Evolutionary conservation across 1,140 invertebrate species (phyloP), one percentile per base, ranked within the genome.

Genomic region (Arion vulgaris): DNA sequence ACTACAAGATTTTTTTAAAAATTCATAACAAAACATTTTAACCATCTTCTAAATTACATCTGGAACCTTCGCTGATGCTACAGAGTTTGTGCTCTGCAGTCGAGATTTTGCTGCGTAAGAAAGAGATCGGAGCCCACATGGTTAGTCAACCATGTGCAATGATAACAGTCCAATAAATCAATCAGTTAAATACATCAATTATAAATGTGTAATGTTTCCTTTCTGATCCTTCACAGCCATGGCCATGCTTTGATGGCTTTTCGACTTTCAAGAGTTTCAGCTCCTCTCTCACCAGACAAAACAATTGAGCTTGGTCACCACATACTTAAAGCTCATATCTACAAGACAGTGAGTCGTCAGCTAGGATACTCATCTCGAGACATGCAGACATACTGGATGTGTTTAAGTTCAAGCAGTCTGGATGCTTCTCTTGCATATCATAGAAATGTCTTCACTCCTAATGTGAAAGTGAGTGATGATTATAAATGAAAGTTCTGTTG

Each of bases 271-370:
- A 94, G 97, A 77, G 94, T 97, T 5, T 95, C 96, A 91, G 94
- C 96, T 0, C 97, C 96, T 0, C 93, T 98, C 38, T 95, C 96
- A 88, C 94, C 96, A 0, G 97, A 98, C 86, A 96, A 96, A 87
- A 96, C 96, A 0, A 94, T 98, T 82, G 98, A 99, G 92, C 93
- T 99, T 28, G 97, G 97, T 2, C 98, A 99, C 93, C 98, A 99
- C 91, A 96, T 99, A 75, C 92, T 99, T 0, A 99, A 99, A 93
- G 98, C 97, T 9, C 97, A 99, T 90, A 95, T 99, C 85, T 99
- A 98, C 91, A 94, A 94, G 87, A 93, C 91, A 82, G 88, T 93
- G 62, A 90, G 91, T 87, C 86, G 85, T 95, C 88, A 93, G 86
- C 84, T 87, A n/a, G 94, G 93, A 28, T 92, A 95, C 76, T 95